Evolutionary conservation across 2,113 vertebrate species (phyloP).

Genomic region (Hirundichthys speculiger): DNA sequence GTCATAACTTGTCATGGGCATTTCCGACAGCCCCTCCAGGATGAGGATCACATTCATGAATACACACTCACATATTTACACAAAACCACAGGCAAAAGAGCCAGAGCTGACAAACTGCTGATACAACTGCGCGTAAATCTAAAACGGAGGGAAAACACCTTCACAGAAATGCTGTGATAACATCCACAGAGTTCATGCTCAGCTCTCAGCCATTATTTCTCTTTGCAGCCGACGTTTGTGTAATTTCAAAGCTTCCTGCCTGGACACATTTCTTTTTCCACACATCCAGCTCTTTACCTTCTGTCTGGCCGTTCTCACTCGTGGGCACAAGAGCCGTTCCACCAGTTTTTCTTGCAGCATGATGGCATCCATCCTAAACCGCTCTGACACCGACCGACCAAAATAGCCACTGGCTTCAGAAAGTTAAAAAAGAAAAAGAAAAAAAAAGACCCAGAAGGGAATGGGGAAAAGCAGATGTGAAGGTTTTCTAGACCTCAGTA

Average conservation of each 20-base stretch:
- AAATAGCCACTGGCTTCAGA: constrained; percentile 58
- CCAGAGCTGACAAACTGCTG: constrained; percentile 2
- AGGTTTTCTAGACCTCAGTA: constrained; percentile 14
- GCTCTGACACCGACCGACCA: constrained; percentile 59
- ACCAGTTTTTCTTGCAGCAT: constrained; percentile 94
- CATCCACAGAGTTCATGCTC: background rate
- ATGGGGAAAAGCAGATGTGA: constrained; percentile 19
- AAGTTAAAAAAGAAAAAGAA: constrained; percentile 21
- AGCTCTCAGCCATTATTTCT: background rate
- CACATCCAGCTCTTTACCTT: constrained; percentile 82
- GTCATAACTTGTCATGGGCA: constrained; percentile 73
- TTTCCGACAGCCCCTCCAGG: constrained; percentile 55
- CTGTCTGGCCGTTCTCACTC: constrained; percentile 88
- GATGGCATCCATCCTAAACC: constrained; percentile 90
- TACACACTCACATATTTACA: constrained; percentile 11
- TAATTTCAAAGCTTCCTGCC: background rate
- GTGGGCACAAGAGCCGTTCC: constrained; percentile 92
- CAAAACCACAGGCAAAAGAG: background rate
- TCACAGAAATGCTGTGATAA: constrained; percentile 1
- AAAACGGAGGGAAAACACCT: constrained; percentile 12
- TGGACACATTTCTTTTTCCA: background rate
- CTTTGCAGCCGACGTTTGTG: background rate
- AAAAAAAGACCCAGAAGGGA: constrained; percentile 17
- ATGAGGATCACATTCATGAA: constrained; percentile 33
- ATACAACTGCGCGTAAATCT: constrained; percentile 19